These are phyloP conservation scores for Phlogophora meticulosa DNA, from an alignment of 2,888 invertebrate species.

Conservation along the genomic window DNA sequence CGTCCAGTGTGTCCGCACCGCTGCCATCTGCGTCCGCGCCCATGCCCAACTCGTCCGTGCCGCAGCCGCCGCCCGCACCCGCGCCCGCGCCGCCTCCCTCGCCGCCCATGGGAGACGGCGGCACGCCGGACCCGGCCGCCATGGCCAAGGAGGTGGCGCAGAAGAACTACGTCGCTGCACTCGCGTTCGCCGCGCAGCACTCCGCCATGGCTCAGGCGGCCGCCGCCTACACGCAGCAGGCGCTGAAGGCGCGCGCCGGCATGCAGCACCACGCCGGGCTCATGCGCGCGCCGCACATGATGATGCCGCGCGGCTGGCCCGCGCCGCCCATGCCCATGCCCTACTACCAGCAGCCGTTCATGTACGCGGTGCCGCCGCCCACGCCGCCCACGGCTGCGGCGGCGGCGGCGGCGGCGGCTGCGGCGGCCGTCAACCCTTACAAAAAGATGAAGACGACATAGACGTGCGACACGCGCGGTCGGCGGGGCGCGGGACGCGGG, in stretches of 20 bases:
- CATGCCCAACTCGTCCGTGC: slow-evolving; percentile 69
- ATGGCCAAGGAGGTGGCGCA: slow-evolving; percentile 96
- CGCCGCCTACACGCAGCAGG: slow-evolving; percentile 88
- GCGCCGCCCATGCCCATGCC: slow-evolving; percentile 88
- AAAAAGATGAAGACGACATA: slow-evolving; percentile 98
- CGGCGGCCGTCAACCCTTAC: slow-evolving; percentile 94
- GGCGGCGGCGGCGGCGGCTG: slow-evolving; percentile 83
- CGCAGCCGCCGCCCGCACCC: slow-evolving; percentile 89
- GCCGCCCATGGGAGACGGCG: slow-evolving; percentile 70
- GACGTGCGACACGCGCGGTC: slow-evolving; percentile 74
- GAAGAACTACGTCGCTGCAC: slow-evolving; percentile 95
- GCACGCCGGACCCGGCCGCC: slow-evolving; percentile 78
- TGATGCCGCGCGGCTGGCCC: slow-evolving; percentile 87
- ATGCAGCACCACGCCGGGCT: slow-evolving; percentile 79
- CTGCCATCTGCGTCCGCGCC: slow-evolving; percentile 85
- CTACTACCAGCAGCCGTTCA: slow-evolving; percentile 89
- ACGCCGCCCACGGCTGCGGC: slow-evolving; percentile 85
- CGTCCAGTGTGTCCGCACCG: slow-evolving; percentile 83
- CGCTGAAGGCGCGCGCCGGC: slow-evolving; percentile 94
- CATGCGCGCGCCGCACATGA: slow-evolving; percentile 86
- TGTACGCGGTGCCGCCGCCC: slow-evolving; percentile 90
- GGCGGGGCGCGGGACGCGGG: slow-evolving; percentile 89
- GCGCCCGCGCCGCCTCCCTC: slow-evolving; percentile 75
- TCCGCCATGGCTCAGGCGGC: slow-evolving; percentile 88
- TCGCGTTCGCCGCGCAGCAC: slow-evolving; percentile 88